Evolutionary conservation across 2,888 invertebrate species (phyloP).

Genomic region (Pteria penguin): DNA sequence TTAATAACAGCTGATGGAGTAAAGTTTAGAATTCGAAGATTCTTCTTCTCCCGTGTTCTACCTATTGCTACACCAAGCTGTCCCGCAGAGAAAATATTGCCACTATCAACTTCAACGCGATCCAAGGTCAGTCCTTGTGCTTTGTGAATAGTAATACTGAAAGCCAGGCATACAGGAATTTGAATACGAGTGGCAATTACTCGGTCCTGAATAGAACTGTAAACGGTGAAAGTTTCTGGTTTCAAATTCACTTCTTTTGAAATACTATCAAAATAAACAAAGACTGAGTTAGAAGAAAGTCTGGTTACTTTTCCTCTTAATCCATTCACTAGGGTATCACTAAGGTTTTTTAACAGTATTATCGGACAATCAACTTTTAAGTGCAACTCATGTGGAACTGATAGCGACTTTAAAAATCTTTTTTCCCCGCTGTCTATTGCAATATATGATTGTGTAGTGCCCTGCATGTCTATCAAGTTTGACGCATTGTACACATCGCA

Average conservation of each 20-base stretch:
- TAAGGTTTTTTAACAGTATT: conserved; percentile 34
- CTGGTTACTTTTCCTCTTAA: conserved; percentile 15
- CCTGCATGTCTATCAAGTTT: neutral
- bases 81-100: neutral
- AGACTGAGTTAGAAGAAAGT: conserved; percentile 1
- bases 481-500: conserved; percentile 28
- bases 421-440: conserved; percentile 17
- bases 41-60: neutral
- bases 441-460: neutral
- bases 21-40: neutral
- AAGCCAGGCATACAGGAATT: conserved; percentile 14
- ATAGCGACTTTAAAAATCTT: conserved; percentile 6
- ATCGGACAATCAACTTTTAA: conserved; percentile 38
- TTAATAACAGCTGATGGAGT: neutral
- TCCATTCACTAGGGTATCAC: conserved; percentile 45
- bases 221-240: conserved; percentile 19
- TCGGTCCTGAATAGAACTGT: conserved; percentile 4
- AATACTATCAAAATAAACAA: conserved; percentile 17
- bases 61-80: conserved; percentile 9
- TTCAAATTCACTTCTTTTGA: conserved; percentile 2
- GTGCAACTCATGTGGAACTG: conserved; percentile 27
- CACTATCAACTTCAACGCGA: conserved; percentile 9
- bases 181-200: conserved; percentile 34
- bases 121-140: conserved; percentile 31
- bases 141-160: conserved; percentile 34